Percentiles rank a stretch among this genome's conserved stretches.
phyloP scores from a whole-genome alignment of 2,888 invertebrate species.

The Drosophila lacicola region DNA sequence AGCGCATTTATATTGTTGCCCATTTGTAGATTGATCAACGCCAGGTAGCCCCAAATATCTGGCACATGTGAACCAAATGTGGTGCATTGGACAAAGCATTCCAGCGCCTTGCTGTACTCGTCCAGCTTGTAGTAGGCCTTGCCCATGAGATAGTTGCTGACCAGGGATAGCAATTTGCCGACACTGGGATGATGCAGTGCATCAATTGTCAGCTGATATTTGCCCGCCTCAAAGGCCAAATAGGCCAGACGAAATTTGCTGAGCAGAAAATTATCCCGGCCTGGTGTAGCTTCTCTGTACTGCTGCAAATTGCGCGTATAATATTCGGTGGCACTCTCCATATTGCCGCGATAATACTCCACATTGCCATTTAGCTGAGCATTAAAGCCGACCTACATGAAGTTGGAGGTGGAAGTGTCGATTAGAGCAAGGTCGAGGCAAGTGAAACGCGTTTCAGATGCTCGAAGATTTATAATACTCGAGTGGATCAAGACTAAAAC shows the following conservation, averaged over 20 bases:
- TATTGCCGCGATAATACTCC: slow-evolving; percentile 54
- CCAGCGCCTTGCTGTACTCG: slow-evolving; percentile 46
- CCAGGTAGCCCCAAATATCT: slow-evolving; percentile 76
- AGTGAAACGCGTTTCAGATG: no score
- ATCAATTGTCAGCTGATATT: slow-evolving; percentile 41
- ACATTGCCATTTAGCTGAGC: slow-evolving; percentile 75
- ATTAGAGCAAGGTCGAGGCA: no score
- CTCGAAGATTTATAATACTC: no score
- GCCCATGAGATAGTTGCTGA: slow-evolving; percentile 56
- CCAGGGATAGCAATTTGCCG: slow-evolving; percentile 29
- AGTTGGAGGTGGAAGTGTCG: no score
- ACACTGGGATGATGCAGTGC: slow-evolving; percentile 18
- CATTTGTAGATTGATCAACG: slow-evolving; percentile 69
- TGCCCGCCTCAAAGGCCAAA: slow-evolving; percentile 36
- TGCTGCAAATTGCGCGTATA: slow-evolving; percentile 41
- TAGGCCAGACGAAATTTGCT: slow-evolving; percentile 65
- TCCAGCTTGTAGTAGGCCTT: slow-evolving; percentile 61
- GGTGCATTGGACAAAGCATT: slow-evolving; percentile 64
- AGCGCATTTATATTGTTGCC: slow-evolving; percentile 71
- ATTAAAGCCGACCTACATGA: slow-evolving; percentile 34
- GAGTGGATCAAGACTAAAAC: no score
- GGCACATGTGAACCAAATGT: slow-evolving; percentile 60
- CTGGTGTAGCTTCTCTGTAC: fast-evolving
- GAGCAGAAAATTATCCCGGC: slow-evolving; percentile 45
- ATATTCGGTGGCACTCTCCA: slow-evolving; percentile 42